Percentiles rank a stretch among this genome's conserved stretches.
Evolutionary conservation across 2,888 invertebrate species (phyloP).

Genomic region (Ophraella communa): DNA sequence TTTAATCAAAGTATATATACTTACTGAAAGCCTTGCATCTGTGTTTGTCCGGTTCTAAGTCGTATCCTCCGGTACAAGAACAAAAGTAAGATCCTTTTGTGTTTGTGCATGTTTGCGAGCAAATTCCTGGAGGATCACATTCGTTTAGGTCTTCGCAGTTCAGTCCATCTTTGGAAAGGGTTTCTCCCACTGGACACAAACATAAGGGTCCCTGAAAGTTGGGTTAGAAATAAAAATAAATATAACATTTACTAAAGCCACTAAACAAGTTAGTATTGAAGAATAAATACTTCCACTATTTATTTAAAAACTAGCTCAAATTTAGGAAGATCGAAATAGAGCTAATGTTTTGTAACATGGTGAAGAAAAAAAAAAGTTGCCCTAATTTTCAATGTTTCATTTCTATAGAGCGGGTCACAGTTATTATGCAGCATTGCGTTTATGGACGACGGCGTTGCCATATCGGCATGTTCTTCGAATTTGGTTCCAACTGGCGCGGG

Average conservation of each 20-base stretch:
- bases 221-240: conserved; percentile 12
- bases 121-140: conserved; percentile 85
- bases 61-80: conserved; percentile 84
- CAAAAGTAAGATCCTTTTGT: conserved; percentile 90
- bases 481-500: too few species aligned
- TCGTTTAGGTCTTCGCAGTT: conserved; percentile 86
- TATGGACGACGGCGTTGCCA: too few species aligned
- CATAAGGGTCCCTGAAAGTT: conserved; percentile 78
- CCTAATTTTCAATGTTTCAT: too few species aligned
- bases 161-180: conserved; percentile 70
- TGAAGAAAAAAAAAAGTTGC: too few species aligned
- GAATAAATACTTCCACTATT: too few species aligned
- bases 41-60: conserved; percentile 78
- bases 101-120: conserved; percentile 91
- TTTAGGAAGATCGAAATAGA: too few species aligned
- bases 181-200: conserved; percentile 87
- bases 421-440: too few species aligned
- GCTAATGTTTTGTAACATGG: too few species aligned
- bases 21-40: conserved; percentile 86
- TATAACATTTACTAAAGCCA: neutral
- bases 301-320: too few species aligned
- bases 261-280: too few species aligned
- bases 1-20: conserved; percentile 31
- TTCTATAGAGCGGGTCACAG: too few species aligned
- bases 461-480: too few species aligned